phyloP scores from a whole-genome alignment of 2,888 invertebrate species.

The Rhopalosiphum nymphaeae region DNA sequence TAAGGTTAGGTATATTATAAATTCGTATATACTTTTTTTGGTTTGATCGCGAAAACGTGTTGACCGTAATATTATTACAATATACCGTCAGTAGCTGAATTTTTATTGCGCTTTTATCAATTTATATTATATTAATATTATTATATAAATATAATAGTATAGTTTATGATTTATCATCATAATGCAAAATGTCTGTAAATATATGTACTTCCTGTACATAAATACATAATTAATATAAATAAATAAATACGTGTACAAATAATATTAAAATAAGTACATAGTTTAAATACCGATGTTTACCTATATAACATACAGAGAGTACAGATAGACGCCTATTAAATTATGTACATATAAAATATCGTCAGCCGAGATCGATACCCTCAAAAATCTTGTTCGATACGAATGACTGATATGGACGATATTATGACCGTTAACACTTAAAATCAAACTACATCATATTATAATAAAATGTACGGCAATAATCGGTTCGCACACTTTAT shows the following conservation, averaged over 20 bases:
- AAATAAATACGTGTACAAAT: neutral
- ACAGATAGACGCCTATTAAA: no score
- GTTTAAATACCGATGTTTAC: neutral
- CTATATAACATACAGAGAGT: neutral
- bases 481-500: neutral
- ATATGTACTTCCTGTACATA: neutral
- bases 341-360: neutral
- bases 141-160: neutral
- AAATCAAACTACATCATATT: neutral
- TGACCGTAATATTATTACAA: neutral
- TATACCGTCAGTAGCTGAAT: neutral
- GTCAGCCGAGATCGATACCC: neutral
- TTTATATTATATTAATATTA: neutral
- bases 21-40: conserved; percentile 40
- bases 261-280: neutral
- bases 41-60: conserved; percentile 38
- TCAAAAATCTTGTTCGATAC: neutral
- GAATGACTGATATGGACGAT: neutral
- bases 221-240: neutral
- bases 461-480: neutral
- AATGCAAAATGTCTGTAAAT: neutral
- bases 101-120: neutral
- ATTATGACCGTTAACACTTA: neutral
- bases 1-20: conserved; percentile 60
- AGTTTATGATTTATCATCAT: neutral